These are phyloP conservation scores for Sinella curviseta DNA, from an alignment of 1,140 invertebrate species.

Conservation along the genomic window DNA sequence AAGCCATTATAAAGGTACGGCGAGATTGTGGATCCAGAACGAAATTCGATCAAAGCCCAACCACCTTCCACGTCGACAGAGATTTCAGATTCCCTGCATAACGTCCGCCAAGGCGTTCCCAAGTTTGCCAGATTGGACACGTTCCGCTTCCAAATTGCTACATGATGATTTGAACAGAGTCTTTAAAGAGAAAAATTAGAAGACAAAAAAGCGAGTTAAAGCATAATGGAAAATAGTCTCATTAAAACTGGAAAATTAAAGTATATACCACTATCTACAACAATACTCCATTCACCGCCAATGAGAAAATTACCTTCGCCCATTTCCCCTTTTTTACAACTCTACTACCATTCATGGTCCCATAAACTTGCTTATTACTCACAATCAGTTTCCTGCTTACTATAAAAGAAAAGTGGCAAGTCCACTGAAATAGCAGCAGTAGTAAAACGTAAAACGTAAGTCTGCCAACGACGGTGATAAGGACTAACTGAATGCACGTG, in stretches of 20 bases:
- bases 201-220: neutral
- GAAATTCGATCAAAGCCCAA: conserved; percentile 46
- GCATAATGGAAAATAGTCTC: neutral
- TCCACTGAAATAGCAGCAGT: no score
- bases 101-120: conserved; percentile 45
- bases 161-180: conserved; percentile 46
- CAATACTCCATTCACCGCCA: no score
- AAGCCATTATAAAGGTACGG: conserved; percentile 49
- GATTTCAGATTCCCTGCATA: conserved; percentile 35
- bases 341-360: no score
- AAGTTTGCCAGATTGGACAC: conserved; percentile 31
- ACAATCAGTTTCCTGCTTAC: no score
- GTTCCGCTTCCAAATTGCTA: conserved; percentile 47
- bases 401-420: no score
- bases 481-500: no score
- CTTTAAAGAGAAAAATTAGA: conserved; percentile 23
- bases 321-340: no score
- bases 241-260: no score
- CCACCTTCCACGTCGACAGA: conserved; percentile 43
- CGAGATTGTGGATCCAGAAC: conserved; percentile 40
- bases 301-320: neutral
- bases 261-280: no score
- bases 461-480: no score
- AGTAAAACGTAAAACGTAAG: no score
- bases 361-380: no score